Percentiles rank a stretch among this genome's conserved stretches.
Evolutionary conservation across 2,797 vertebrate species (phyloP).

Genomic region (Catostomus latipinnis): DNA sequence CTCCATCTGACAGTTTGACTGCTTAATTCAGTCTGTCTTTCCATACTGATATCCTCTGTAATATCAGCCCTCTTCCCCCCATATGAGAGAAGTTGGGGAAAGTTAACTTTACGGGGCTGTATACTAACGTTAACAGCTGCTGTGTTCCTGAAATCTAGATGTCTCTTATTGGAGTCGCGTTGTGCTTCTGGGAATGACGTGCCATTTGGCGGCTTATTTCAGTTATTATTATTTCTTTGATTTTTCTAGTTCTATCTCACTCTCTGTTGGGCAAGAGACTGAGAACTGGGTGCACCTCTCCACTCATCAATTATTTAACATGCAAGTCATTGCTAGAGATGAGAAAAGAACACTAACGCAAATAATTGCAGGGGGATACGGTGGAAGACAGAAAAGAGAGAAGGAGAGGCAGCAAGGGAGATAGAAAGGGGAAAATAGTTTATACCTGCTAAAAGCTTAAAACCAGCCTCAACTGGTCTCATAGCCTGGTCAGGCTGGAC

Average conservation of each 20-base stretch:
- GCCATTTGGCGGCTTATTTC: constrained; percentile 56
- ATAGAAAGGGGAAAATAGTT: not conserved
- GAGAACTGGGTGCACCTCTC: constrained; percentile 44
- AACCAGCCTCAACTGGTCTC: too few species aligned
- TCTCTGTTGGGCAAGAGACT: constrained; percentile 46
- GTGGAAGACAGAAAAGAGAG: constrained; percentile 10
- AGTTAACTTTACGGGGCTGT: constrained; percentile 75
- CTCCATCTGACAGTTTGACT: constrained; percentile 81
- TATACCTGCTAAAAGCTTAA: too few species aligned
- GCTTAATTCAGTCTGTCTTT: constrained; percentile 69
- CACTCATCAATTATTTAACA: constrained; percentile 67
- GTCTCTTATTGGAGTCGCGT: constrained; percentile 66
- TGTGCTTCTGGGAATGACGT: constrained; percentile 65
- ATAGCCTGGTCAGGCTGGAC: too few species aligned
- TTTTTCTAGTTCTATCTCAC: constrained; percentile 42
- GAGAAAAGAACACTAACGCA: constrained; percentile 55
- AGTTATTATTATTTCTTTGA: constrained; percentile 37
- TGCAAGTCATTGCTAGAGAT: constrained; percentile 44
- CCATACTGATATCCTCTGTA: constrained; percentile 70
- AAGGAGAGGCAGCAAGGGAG: not conserved
- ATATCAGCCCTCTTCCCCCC: constrained; percentile 50
- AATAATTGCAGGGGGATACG: constrained; percentile 56
- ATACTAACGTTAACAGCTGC: constrained; percentile 68
- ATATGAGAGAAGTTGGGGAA: constrained; percentile 67
- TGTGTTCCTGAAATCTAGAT: constrained; percentile 74